Percentiles rank a stretch among this genome's conserved stretches.
Evolutionary conservation across 2,797 vertebrate genomes (phyloP).

Genomic region (Buceros bicornis): DNA sequence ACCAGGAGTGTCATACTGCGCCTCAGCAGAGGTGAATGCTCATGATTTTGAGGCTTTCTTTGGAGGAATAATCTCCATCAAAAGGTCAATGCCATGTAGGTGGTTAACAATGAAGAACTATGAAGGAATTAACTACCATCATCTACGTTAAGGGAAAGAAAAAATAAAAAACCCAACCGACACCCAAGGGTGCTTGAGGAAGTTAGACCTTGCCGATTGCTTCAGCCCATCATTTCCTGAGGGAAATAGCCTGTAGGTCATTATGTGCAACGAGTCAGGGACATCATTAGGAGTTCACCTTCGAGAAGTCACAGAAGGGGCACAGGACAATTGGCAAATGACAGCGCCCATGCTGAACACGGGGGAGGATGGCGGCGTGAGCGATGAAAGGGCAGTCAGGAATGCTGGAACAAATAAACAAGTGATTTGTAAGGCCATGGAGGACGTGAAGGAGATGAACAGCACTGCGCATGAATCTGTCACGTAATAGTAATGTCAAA

Average conservation of each 20-base stretch:
- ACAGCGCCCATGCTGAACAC: not conserved
- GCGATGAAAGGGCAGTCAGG: not conserved
- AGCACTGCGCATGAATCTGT: not conserved
- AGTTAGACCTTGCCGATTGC: not conserved
- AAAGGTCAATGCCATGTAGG: not conserved
- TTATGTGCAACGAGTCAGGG: not conserved
- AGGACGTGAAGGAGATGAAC: conserved; percentile 30
- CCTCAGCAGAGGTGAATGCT: not conserved
- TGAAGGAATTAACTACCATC: not conserved
- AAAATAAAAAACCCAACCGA: not conserved
- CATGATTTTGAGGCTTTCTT: not conserved
- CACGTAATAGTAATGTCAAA: conserved; percentile 40
- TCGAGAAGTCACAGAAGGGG: not conserved
- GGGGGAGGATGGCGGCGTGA: not conserved
- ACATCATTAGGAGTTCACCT: not conserved
- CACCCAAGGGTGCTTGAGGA: not conserved
- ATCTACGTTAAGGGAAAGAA: not conserved
- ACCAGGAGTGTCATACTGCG: not conserved
- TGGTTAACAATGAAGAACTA: not conserved
- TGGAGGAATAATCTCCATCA: not conserved
- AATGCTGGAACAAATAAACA: conserved; percentile 36
- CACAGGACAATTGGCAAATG: not conserved
- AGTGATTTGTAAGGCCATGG: conserved; percentile 39
- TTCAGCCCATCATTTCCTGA: not conserved
- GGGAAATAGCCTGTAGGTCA: not conserved